Base-by-base conservation (phyloP, 2,113 vertebrate species). In the Leucosticte australis region DNA sequence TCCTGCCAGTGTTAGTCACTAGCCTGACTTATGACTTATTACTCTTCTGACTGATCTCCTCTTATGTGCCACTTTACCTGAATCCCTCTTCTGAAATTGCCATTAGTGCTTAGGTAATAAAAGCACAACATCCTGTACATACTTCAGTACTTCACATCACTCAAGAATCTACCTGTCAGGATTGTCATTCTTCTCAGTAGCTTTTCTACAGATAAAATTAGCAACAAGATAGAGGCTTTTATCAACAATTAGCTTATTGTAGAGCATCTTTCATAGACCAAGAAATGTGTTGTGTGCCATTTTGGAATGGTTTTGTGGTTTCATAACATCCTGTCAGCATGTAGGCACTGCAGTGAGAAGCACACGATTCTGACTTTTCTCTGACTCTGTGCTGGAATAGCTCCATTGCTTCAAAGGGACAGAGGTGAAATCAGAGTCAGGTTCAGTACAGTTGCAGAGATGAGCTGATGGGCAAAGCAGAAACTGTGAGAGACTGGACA, bases 61-160 rank as follows among this genome's bases (percentile, higher is more conserved):
- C 53, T 92, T 86, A 90, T 70, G 44, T 44, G n/a, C 92, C 77
- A 85, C 89, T 96, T 87, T 83, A 37, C 53, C 37, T 80, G 83
- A 60, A 93, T 92, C 77, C 84, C 31, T 86, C 69, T 76, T 80
- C 85, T 83, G 83, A 86, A 92, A 87, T 49, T 92, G 55, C 83
- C 79, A 71, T 96, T 93, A 94, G 75, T 93, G 75, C 76, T 95
- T 60, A 70, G 60, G 47, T 93, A 96, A 80, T 90, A 95, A 96
- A 92, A 96, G 71, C 71, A 30, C 52, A 86, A 30, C 52, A 86
- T 69, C 71, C 63, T 78, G 78, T 70, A 67, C 50, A 23, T 82
- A 35, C 77, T 91, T 92, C 71, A 74, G 30, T 89, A 41, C 81
- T 92, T 94, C 85, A 69, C 53, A 87, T 95, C 65, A 62, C 42